A percentile compares a stretch with the other conserved stretches of the same genome.
phyloP scores from a whole-genome alignment of 2,888 invertebrate species.

The Hyposoter dolosus region DNA sequence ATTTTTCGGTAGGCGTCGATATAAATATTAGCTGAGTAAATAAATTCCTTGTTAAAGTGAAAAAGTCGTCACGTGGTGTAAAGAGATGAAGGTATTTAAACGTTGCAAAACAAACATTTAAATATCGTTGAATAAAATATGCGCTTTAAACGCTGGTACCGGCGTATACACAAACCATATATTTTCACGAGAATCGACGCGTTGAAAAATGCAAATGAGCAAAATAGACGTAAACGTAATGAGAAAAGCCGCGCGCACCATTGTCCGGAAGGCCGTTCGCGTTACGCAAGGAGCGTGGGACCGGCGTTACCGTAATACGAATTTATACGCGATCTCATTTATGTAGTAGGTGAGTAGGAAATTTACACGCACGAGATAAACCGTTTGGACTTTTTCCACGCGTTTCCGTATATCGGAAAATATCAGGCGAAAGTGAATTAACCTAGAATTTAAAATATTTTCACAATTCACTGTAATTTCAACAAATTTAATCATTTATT shows the following conservation, averaged over 20 bases:
- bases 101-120: constrained; percentile 3
- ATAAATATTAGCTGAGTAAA: not conserved
- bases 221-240: not conserved
- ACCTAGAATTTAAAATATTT: not conserved
- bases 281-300: constrained; percentile 81
- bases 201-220: constrained; percentile 36
- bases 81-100: not conserved
- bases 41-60: not conserved
- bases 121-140: constrained; percentile 13
- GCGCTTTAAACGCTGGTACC: not conserved
- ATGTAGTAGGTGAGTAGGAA: constrained; percentile 63
- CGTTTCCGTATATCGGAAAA: constrained; percentile 1
- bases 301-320: constrained; percentile 74
- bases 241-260: constrained; percentile 8
- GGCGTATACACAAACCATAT: not conserved
- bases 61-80: not conserved
- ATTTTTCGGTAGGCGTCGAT: not conserved
- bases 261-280: constrained; percentile 78
- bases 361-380: constrained; percentile 23
- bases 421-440: not conserved
- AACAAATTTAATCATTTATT: not conserved
- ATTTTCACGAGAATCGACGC: constrained; percentile 12
- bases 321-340: constrained; percentile 51
- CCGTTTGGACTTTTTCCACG: not conserved
- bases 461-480: not conserved